phyloP scores from a whole-genome alignment of 2,797 vertebrate genomes.

The Coregonus suidteri region DNA sequence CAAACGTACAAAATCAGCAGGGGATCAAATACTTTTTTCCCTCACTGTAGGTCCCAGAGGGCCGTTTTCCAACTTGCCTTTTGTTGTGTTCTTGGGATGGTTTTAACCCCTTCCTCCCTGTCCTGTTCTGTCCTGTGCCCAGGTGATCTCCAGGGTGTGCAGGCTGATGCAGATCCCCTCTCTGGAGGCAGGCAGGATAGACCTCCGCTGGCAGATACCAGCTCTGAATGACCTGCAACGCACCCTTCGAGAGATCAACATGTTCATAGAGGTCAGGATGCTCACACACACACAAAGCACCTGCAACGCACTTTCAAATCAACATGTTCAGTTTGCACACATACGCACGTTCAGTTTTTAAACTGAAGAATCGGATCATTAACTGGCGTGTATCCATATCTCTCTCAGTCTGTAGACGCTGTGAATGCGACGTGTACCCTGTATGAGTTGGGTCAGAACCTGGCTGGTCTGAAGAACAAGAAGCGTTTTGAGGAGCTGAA shows the following conservation, averaged over 20 bases:
- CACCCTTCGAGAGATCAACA: conserved; percentile 71
- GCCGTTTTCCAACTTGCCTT: background rate
- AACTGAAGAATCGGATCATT: background rate
- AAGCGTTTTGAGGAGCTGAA: conserved; percentile 78
- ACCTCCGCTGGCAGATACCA: conserved; percentile 38
- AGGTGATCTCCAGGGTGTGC: conserved; percentile 72
- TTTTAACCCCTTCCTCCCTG: background rate
- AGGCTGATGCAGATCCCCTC: conserved; percentile 61
- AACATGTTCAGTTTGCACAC: background rate
- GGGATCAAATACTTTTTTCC: too few species aligned
- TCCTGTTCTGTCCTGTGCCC: conserved; percentile 12
- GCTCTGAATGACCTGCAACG: conserved; percentile 73
- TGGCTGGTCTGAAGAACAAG: conserved; percentile 79
- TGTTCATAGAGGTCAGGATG: conserved; percentile 74
- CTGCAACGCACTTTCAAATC: background rate
- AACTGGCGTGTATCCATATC: background rate
- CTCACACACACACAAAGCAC: background rate
- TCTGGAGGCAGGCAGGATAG: conserved; percentile 45
- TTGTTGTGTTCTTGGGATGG: background rate
- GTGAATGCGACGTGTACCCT: conserved; percentile 71
- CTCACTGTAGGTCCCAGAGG: background rate
- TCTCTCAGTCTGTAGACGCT: conserved; percentile 63
- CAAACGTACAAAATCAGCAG: too few species aligned
- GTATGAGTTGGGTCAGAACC: conserved; percentile 75
- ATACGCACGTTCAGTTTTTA: background rate